phyloP scores from a whole-genome alignment of 1,140 invertebrate genomes.

The Scaptodrosophila lebanonensis region DNA sequence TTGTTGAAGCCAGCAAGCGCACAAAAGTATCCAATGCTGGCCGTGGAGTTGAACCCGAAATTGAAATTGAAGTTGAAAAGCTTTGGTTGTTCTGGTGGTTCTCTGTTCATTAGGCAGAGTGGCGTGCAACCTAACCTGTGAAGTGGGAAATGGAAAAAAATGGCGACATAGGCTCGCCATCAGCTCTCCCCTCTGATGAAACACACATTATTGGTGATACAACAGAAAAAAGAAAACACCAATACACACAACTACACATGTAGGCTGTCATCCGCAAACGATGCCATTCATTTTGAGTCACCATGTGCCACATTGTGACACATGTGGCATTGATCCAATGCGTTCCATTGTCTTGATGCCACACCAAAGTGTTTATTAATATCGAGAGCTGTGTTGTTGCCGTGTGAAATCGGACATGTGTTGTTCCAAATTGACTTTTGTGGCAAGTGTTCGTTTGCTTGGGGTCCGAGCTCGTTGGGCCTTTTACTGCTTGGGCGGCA shows the following conservation, averaged over 20 bases:
- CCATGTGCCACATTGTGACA: constrained; percentile 23
- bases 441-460: too few species aligned
- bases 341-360: constrained; percentile 30
- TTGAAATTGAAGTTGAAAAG: too few species aligned
- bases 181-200: constrained; percentile 45
- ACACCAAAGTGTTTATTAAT: constrained; percentile 51
- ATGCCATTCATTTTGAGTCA: constrained; percentile 51
- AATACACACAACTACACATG: too few species aligned
- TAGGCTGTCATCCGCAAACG: constrained; percentile 37
- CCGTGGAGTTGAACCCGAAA: too few species aligned
- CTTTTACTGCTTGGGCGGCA: too few species aligned
- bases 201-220: constrained; percentile 49
- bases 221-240: constrained; percentile 8
- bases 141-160: too few species aligned
- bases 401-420: constrained; percentile 55
- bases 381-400: constrained; percentile 27
- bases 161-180: constrained; percentile 19
- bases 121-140: too few species aligned
- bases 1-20: too few species aligned
- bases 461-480: too few species aligned
- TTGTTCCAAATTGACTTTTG: constrained; percentile 57
- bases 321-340: constrained; percentile 25
- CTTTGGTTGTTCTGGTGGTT: too few species aligned
- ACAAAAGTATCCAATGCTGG: too few species aligned
- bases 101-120: too few species aligned